These are phyloP conservation scores for Sternarchorhynchus goeldii DNA, from an alignment of 2,797 vertebrate genomes.

Conservation along the genomic window DNA sequence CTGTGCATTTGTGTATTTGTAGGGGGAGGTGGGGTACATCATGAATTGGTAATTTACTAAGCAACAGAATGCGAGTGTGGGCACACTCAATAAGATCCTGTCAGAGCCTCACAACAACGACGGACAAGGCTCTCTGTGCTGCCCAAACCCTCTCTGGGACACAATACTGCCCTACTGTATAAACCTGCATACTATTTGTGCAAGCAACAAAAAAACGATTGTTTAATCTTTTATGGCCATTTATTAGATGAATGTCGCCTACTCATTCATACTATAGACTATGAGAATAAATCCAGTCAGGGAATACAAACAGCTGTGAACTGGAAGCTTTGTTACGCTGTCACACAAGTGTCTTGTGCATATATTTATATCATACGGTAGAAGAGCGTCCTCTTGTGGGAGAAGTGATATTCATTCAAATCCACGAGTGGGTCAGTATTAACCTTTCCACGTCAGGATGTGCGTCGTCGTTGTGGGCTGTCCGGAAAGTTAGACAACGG, in stretches of 20 bases:
- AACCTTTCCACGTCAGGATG: no score
- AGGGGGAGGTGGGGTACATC: not conserved
- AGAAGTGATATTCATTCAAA: not conserved
- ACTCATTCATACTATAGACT: no score
- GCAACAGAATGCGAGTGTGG: slow-evolving; percentile 48
- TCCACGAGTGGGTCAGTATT: not conserved
- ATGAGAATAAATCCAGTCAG: not conserved
- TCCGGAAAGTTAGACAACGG: no score
- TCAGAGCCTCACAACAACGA: slow-evolving; percentile 24
- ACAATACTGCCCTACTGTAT: not conserved
- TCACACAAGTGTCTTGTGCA: not conserved
- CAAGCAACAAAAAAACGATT: no score
- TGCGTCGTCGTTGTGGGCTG: no score
- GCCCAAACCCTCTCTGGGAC: slow-evolving; percentile 2
- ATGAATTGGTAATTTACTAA: slow-evolving; percentile 39
- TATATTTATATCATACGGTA: not conserved
- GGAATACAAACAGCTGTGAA: not conserved
- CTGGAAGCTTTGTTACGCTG: no score
- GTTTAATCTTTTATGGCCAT: no score
- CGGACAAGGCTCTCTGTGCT: slow-evolving; percentile 36
- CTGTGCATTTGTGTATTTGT: not conserved
- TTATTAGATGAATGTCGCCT: no score
- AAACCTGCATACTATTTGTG: not conserved
- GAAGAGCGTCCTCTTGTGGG: slow-evolving; percentile 47
- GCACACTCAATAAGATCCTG: slow-evolving; percentile 43